A percentile compares a stretch with the other conserved stretches of the same genome.
Conservation (phyloP, 2,888 invertebrate species). For the Teleiodes luculella region DNA sequence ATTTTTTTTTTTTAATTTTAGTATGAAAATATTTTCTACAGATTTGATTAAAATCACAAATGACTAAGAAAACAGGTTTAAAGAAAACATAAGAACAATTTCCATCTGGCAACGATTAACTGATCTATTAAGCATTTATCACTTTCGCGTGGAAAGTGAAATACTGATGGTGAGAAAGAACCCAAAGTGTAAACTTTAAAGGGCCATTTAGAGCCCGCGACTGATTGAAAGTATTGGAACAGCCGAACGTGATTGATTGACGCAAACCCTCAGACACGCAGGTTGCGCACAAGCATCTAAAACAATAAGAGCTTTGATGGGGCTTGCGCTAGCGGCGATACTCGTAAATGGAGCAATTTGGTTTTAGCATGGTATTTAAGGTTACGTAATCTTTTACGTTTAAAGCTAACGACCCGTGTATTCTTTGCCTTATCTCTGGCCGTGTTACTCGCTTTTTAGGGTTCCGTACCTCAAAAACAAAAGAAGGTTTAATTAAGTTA, state of each 20-base stretch:
- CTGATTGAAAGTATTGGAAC: slow-evolving; percentile 3
- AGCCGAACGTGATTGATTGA: slow-evolving; percentile 1
- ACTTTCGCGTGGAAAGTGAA: background rate
- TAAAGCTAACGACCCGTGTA: slow-evolving; percentile 22
- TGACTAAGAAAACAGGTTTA: too few relatives aligned
- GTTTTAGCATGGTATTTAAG: background rate
- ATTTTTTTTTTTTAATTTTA: too few relatives aligned
- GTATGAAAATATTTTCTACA: too few relatives aligned
- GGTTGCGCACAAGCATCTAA: background rate
- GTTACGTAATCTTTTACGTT: slow-evolving; percentile 34
- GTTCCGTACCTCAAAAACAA: slow-evolving; percentile 35
- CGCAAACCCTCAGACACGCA: background rate
- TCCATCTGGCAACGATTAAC: too few relatives aligned
- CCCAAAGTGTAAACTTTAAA: background rate
- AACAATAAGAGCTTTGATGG: background rate
- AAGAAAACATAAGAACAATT: too few relatives aligned
- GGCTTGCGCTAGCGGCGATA: background rate
- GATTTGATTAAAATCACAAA: too few relatives aligned
- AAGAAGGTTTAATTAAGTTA: too few relatives aligned
- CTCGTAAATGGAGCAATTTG: slow-evolving; percentile 6
- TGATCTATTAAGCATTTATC: background rate
- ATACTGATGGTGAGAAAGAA: background rate
- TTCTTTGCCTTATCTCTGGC: slow-evolving; percentile 27
- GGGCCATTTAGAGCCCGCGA: slow-evolving; percentile 1
- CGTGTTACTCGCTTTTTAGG: slow-evolving; percentile 33